Evolutionary conservation across 2,797 vertebrate genomes (phyloP).

Genomic region (Rousettus madagascariensis): DNA sequence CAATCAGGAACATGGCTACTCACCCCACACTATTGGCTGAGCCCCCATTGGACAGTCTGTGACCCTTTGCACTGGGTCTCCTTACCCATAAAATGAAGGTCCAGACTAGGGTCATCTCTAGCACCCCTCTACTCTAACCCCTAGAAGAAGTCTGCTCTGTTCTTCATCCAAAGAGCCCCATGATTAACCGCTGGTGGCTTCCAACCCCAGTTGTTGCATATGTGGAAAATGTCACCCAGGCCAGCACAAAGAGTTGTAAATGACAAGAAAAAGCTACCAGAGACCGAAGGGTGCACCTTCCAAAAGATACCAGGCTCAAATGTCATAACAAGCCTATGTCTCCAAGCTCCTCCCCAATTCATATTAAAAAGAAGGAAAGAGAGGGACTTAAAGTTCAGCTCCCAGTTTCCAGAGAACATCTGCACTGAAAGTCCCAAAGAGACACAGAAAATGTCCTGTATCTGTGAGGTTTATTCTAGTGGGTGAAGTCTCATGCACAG

Average conservation of each 20-base stretch:
- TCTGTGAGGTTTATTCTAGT: neutral
- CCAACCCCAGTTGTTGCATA: neutral
- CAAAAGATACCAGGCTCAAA: neutral
- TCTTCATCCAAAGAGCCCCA: neutral
- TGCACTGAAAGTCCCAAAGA: neutral
- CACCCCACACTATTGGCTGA: neutral
- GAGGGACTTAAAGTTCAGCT: neutral
- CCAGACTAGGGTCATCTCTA: neutral
- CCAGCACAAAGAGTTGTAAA: neutral
- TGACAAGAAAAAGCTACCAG: rapidly evolving
- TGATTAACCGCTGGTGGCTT: neutral
- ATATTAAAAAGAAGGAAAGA: neutral
- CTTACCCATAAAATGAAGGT: neutral
- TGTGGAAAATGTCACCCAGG: neutral
- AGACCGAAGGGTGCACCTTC: neutral
- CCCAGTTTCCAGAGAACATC: neutral
- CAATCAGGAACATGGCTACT: neutral
- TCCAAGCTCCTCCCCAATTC: neutral
- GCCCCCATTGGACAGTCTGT: neutral
- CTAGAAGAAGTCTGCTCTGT: neutral
- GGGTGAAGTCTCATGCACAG: neutral
- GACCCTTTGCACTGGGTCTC: neutral
- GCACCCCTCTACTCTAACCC: neutral
- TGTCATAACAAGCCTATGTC: neutral
- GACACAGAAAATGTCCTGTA: neutral